Conservation (phyloP, 2,113 vertebrate species). For the Phaethon lepturus region DNA sequence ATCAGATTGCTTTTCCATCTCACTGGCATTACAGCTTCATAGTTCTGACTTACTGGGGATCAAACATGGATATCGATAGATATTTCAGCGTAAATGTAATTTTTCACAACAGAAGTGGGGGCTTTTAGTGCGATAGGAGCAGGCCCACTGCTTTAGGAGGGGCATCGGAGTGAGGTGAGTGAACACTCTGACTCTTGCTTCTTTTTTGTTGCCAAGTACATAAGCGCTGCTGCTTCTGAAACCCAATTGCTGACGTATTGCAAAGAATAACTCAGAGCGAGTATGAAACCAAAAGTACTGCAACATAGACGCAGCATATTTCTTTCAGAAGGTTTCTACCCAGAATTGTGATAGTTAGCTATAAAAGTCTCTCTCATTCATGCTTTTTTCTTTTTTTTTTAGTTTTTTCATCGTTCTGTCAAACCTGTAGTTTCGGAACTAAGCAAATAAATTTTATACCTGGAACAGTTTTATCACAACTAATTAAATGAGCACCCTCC, state of each 20-base stretch:
- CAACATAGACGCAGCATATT: neutral
- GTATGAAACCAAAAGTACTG: constrained; percentile 22
- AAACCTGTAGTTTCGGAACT: neutral
- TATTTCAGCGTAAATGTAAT: neutral
- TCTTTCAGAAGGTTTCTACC: neutral
- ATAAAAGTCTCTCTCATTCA: neutral
- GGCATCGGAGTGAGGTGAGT: fast-evolving
- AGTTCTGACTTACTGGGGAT: neutral
- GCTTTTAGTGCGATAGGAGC: neutral
- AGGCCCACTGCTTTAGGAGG: neutral
- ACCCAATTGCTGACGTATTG: neutral
- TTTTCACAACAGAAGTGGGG: neutral
- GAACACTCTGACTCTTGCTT: neutral
- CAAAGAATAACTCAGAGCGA: neutral
- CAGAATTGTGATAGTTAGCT: neutral
- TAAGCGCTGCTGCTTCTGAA: neutral
- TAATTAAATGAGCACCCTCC: neutral
- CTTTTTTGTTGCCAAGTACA: fast-evolving
- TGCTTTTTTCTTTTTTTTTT: neutral
- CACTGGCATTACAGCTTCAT: neutral
- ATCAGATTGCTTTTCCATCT: neutral
- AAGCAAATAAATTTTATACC: neutral
- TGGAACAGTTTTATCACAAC: neutral
- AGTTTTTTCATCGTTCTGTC: neutral
- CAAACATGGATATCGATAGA: neutral